Conservation (phyloP, 2,797 vertebrate genomes). For the Margarornis squamiger region DNA sequence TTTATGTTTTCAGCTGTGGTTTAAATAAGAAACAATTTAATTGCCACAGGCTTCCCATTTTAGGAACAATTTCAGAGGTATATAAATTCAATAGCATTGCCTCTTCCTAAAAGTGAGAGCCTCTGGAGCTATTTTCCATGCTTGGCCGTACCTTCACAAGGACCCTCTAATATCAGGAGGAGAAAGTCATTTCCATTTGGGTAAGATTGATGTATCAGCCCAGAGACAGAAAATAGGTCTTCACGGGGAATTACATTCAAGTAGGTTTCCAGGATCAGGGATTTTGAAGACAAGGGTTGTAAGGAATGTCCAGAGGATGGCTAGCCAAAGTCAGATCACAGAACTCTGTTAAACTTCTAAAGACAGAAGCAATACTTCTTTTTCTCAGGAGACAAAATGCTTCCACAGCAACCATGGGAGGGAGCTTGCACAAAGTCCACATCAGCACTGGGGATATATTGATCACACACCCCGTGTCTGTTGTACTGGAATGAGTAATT, state of each 20-base stretch:
- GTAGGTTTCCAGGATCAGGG: neutral
- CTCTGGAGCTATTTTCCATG: conserved; percentile 35
- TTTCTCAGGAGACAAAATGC: neutral
- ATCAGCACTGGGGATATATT: neutral
- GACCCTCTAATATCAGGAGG: neutral
- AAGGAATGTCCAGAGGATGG: neutral
- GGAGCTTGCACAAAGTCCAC: neutral
- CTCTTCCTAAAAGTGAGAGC: conserved; percentile 9
- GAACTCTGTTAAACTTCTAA: neutral
- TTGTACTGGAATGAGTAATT: neutral
- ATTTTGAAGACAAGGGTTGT: neutral
- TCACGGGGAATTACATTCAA: neutral
- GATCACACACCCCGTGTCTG: neutral
- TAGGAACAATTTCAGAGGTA: conserved; percentile 3
- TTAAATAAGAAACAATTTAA: conserved; percentile 11
- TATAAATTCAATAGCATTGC: neutral
- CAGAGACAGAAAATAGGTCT: neutral
- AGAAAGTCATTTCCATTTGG: conserved; percentile 27
- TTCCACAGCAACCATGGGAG: neutral
- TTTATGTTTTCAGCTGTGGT: neutral
- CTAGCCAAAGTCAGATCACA: neutral
- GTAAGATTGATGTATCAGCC: neutral
- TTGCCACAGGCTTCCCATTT: conserved; percentile 1
- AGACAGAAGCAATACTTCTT: neutral
- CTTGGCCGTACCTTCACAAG: neutral